These are phyloP conservation scores for Anthonomus grandis DNA, from an alignment of 1,140 invertebrate species.

Conservation along the genomic window DNA sequence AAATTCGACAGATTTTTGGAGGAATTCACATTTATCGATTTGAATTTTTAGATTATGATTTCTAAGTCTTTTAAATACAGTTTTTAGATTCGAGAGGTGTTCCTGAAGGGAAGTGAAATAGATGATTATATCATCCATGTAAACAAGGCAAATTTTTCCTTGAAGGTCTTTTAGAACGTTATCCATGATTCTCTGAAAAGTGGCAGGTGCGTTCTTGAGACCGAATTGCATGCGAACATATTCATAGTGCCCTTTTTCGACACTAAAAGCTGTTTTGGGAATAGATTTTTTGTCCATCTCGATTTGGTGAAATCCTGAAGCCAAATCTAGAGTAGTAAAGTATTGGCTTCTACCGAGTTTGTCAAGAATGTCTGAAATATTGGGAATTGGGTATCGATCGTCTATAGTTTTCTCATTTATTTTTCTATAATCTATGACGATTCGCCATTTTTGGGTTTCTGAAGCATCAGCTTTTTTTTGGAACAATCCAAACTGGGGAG, in stretches of 20 bases:
- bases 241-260: conserved; percentile 32
- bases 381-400: conserved; percentile 21
- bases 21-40: conserved; percentile 6
- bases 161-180: conserved; percentile 16
- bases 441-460: conserved; percentile 21
- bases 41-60: conserved; percentile 15
- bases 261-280: conserved; percentile 12
- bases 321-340: conserved; percentile 20
- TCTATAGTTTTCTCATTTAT: conserved; percentile 32
- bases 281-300: conserved; percentile 9
- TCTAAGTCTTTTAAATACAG: background rate
- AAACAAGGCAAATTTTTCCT: conserved; percentile 14
- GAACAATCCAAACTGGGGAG: conserved; percentile 22
- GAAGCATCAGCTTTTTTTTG: conserved; percentile 17
- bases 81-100: conserved; percentile 5
- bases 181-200: conserved; percentile 43
- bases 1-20: conserved; percentile 21
- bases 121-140: conserved; percentile 26
- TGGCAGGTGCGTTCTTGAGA: conserved; percentile 42
- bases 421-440: conserved; percentile 28
- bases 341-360: conserved; percentile 11
- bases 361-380: conserved; percentile 19
- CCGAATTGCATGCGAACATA: conserved; percentile 49
- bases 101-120: conserved; percentile 7
- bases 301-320: no score